These are phyloP conservation scores for Dione vanillae DNA, from an alignment of 2,888 invertebrate species.

Conservation along the genomic window DNA sequence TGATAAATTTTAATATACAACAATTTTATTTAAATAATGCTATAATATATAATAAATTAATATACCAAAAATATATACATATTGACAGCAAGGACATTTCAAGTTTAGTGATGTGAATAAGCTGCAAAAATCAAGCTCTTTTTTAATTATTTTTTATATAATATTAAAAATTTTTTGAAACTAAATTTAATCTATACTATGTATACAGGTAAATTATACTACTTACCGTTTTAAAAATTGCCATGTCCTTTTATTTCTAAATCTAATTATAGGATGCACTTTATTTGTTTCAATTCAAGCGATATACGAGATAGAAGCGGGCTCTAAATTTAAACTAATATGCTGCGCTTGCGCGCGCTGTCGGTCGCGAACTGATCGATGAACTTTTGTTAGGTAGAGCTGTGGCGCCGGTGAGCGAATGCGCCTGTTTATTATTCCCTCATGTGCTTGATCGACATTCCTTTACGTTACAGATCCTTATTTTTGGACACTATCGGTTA, in stretches of 20 bases:
- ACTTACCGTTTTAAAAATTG: conserved; percentile 68
- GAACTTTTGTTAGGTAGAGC: conserved; percentile 59
- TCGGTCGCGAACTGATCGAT: conserved; percentile 68
- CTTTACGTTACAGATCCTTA: conserved; percentile 64
- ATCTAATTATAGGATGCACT: conserved; percentile 70
- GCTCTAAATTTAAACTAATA: conserved; percentile 54
- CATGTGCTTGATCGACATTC: conserved; percentile 66
- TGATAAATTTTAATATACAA: neutral
- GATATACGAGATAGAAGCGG: conserved; percentile 47
- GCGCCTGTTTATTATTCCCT: conserved; percentile 61
- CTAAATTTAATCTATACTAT: no score
- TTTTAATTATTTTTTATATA: no score
- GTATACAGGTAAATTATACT: neutral
- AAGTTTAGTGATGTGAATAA: no score
- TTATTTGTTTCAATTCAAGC: conserved; percentile 59
- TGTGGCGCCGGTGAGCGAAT: conserved; percentile 60
- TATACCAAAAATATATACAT: no score
- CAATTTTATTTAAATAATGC: neutral
- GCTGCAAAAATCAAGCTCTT: no score
- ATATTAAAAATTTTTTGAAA: no score
- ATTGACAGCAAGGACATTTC: no score
- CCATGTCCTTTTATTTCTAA: conserved; percentile 72
- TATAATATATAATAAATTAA: no score
- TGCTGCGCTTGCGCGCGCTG: conserved; percentile 65
- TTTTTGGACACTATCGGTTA: conserved; percentile 67